These are phyloP conservation scores for Labeo catla DNA, from an alignment of 2,113 vertebrate species.

Conservation along the genomic window DNA sequence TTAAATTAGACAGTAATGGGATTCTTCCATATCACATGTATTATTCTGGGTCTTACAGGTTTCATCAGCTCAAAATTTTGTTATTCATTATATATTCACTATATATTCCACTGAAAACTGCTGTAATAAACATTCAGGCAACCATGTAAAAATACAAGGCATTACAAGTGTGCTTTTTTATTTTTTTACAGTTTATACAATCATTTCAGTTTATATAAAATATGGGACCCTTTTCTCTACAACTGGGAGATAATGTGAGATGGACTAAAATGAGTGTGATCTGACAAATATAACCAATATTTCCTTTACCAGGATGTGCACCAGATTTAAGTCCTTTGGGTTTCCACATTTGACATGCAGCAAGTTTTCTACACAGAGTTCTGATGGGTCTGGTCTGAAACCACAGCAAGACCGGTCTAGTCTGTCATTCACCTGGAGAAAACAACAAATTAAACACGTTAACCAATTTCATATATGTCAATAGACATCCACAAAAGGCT, in stretches of 20 bases:
- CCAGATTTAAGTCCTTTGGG: constrained; percentile 80
- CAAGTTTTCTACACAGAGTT: constrained; percentile 87
- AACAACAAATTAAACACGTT: neutral
- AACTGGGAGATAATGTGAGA: neutral
- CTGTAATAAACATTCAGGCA: no score
- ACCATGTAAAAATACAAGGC: no score
- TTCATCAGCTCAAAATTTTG: no score
- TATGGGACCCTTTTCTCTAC: no score
- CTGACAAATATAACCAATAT: neutral
- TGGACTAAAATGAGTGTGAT: neutral
- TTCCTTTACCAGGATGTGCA: constrained; percentile 89
- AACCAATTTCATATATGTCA: neutral
- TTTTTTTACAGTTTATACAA: no score
- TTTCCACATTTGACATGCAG: constrained; percentile 84
- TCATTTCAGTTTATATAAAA: neutral
- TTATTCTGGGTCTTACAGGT: no score
- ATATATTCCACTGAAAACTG: no score
- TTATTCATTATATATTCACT: no score
- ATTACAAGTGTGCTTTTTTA: neutral
- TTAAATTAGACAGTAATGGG: no score
- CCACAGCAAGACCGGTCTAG: constrained; percentile 94
- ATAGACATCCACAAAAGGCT: neutral
- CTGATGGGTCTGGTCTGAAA: constrained; percentile 83
- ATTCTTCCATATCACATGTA: no score
- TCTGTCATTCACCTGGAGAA: constrained; percentile 86